Evolutionary conservation across 2,888 invertebrate genomes (phyloP), one percentile per base, ranked within the genome.

Genomic region (Hipparchia semele): DNA sequence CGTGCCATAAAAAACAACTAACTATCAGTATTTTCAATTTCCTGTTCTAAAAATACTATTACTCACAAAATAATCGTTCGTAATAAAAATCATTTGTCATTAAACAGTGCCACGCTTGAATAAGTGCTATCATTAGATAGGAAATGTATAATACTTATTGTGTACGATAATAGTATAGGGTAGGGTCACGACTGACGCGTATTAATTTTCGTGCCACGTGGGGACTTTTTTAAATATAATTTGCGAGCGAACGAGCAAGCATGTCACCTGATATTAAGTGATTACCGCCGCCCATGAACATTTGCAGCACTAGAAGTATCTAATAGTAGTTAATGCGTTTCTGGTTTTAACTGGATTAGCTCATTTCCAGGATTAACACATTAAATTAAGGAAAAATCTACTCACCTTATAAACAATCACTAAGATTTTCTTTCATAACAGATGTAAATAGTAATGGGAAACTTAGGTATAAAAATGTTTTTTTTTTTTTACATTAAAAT

Each of bases 31-130:
- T 8, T 2, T 8, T 13, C 58, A 58, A 62, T 46, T 62, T 62
- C 62, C 62, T 46, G 62, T 13, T 13, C 13, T 49, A 62, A 62
- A 60, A 62, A 62, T 9, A 46, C 62, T 62, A 62, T 62, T 13
- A 62, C 46, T 49, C 46, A 45, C 45, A 6, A 6, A 2, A 39
- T 39, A 39, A 39, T 23, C 23, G 23, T 4, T 39, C 39, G 5
- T 39, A 39, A 46, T 46, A 46, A 46, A 62, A 61, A 39, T 45
- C 60, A 61, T 61, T 61, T 46, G 46, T 62, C 62, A 62, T 62
- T 62, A 46, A 6, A 58, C 12, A 49, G 8, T 49, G 45, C 8
- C 46, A 49, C 62, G 62, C 46, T 62, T 49, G 46, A 49, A 6
- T 49, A n/a, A 13, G 46, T 46, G 8, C 4, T 46, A 49, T 46